A percentile compares a stretch with the other conserved stretches of the same genome.
Evolutionary conservation across 2,113 vertebrate genomes (phyloP).

Genomic region (Menidia beryllina): DNA sequence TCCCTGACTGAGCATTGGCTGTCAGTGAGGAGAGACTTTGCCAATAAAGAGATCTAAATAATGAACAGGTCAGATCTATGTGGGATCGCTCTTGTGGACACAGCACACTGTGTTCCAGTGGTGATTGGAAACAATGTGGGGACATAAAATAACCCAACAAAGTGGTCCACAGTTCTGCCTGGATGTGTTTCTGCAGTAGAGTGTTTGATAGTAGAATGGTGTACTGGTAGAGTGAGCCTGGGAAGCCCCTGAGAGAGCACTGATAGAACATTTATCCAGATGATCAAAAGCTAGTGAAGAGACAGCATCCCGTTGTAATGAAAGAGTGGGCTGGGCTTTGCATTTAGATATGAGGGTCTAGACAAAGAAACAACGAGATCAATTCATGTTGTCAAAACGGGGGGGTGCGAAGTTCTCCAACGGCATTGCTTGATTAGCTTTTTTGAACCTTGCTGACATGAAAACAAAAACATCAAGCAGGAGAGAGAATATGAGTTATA

Average conservation of each 20-base stretch:
- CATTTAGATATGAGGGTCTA: background rate
- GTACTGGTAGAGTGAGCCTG: background rate
- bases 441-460: background rate
- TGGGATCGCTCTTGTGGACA: slow-evolving; percentile 12
- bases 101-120: slow-evolving; percentile 7
- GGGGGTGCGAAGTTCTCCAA: no score
- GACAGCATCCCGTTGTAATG: background rate
- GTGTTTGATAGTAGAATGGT: background rate
- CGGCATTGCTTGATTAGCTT: background rate
- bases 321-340: background rate
- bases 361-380: background rate
- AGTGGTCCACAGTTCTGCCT: background rate
- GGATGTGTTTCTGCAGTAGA: slow-evolving; percentile 5
- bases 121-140: background rate
- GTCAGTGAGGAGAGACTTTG: slow-evolving; percentile 34
- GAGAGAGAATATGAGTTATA: no score
- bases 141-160: background rate
- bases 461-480: background rate
- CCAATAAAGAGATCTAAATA: slow-evolving; percentile 54
- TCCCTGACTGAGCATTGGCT: slow-evolving; percentile 57
- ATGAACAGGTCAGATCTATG: slow-evolving; percentile 46
- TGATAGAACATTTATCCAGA: background rate
- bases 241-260: background rate
- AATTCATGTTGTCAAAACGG: slow-evolving; percentile 2
- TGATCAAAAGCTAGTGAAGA: slow-evolving; percentile 6